Conservation (phyloP, 2,888 invertebrate species). For the Kuschelorhynchus macadamiae region DNA sequence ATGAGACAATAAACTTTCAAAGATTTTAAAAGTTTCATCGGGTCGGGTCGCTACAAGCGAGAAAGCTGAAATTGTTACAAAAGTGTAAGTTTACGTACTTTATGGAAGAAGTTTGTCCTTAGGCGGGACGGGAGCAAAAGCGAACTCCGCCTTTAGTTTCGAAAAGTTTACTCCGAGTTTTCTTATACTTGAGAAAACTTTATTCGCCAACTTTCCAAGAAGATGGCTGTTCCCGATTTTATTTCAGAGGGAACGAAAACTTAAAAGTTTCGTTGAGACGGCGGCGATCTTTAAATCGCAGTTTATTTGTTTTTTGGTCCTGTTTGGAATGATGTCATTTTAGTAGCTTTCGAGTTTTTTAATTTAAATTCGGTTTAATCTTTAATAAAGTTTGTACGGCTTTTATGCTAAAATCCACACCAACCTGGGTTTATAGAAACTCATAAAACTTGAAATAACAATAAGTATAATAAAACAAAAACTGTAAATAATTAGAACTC, state of each 20-base stretch:
- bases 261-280: constrained; percentile 34
- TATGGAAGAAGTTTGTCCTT: constrained; percentile 69
- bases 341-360: constrained; percentile 22
- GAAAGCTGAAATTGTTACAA: constrained; percentile 69
- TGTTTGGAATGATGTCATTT: constrained; percentile 29
- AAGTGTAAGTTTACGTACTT: constrained; percentile 71
- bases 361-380: constrained; percentile 2
- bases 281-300: constrained; percentile 45
- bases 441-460: no score
- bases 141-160: constrained; percentile 57
- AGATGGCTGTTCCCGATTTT: constrained; percentile 46
- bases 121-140: constrained; percentile 40
- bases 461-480: no score
- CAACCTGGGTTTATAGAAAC: no score
- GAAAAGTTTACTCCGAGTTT: constrained; percentile 47
- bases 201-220: constrained; percentile 40
- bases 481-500: no score
- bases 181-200: constrained; percentile 51
- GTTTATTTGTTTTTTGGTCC: constrained; percentile 32
- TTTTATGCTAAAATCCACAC: no score
- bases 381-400: constrained; percentile 1
- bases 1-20: constrained; percentile 29
- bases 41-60: constrained; percentile 60
- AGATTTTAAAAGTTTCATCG: constrained; percentile 60
- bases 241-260: constrained; percentile 41